Evolutionary conservation across 1,140 invertebrate genomes (phyloP), one percentile per base, ranked within the genome.

Genomic region (Zaprionus lachaisei): DNA sequence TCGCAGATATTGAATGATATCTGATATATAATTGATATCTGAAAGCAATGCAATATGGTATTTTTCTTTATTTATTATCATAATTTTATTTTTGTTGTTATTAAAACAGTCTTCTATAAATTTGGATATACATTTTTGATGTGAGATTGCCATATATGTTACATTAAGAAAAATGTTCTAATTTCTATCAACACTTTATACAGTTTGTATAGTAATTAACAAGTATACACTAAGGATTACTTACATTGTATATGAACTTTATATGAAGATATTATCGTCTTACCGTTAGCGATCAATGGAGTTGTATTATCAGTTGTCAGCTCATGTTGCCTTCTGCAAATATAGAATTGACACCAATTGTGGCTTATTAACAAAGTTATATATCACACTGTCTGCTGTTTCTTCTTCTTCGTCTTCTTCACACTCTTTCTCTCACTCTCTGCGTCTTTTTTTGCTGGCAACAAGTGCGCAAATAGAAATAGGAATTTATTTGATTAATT

Each of bases 401-500:
- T 12, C 47, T 24, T 24, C 44, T 6, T 20, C 9, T 47, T n/a
- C 44, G 0, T 7, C 44, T 20, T 11, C n/a, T 47, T 47, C 41
- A 9, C 20, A 7, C 20, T 11, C 47, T 14, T 11, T 5, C 47
- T 51, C 20, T 12, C 44, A 4, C 17, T 6, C 6, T 17, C 14
- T 17, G n/a, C 9, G n/a, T n/a, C 20, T 12, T 4, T 49, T 22
- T 4, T 14, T 0, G 47, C 9, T 14, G 24, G 22, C 58, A 70
- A 56, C 49, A 79, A 74, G 64, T 80, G 64, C 66, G 63, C 65
- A 83, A 71, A 83, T 77, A 77, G 49, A 58, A 66, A n/a, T n/a
- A 65, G 67, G 49, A 66, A 74, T 81, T 81, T 34, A 11, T 64
- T 80, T 87, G 80, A 87, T 85, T 87, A 84, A 81, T 79, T 77